A percentile compares a stretch with the other conserved stretches of the same genome.
Evolutionary conservation across 2,888 invertebrate species (phyloP).

Genomic region (Chalcis sispes): DNA sequence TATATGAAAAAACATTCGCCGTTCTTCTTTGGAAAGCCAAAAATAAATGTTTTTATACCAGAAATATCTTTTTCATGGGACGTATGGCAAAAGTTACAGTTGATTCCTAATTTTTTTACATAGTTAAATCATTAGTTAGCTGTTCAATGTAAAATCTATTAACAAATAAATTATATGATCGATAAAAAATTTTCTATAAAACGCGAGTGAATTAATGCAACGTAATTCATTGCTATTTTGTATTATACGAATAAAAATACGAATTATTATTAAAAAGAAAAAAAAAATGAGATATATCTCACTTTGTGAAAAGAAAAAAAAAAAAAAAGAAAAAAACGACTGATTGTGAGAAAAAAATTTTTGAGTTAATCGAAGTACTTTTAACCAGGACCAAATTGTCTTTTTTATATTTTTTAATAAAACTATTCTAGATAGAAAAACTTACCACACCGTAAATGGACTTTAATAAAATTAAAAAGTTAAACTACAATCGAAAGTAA

Average conservation of each 20-base stretch:
- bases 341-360: constrained; percentile 31
- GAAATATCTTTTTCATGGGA: constrained; percentile 13
- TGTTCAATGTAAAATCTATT: too few relatives aligned
- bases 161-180: too few relatives aligned
- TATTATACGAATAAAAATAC: constrained; percentile 37
- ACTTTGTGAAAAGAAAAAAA: neutral
- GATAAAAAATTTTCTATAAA: neutral
- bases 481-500: too few relatives aligned
- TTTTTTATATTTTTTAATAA: too few relatives aligned
- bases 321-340: neutral
- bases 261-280: constrained; percentile 6
- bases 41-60: constrained; percentile 27
- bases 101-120: too few relatives aligned
- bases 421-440: too few relatives aligned
- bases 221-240: constrained; percentile 47
- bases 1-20: neutral
- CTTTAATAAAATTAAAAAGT: too few relatives aligned
- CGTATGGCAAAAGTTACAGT: too few relatives aligned
- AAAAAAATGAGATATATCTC: neutral
- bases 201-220: constrained; percentile 22
- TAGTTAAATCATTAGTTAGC: too few relatives aligned
- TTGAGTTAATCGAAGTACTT: constrained; percentile 15
- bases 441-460: too few relatives aligned
- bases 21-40: constrained; percentile 29
- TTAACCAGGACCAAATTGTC: constrained; percentile 9